Percentiles rank a stretch among this genome's conserved stretches.
These are phyloP conservation scores for Gerris lacustris DNA, from an alignment of 2,888 invertebrate species.

Conservation along the genomic window DNA sequence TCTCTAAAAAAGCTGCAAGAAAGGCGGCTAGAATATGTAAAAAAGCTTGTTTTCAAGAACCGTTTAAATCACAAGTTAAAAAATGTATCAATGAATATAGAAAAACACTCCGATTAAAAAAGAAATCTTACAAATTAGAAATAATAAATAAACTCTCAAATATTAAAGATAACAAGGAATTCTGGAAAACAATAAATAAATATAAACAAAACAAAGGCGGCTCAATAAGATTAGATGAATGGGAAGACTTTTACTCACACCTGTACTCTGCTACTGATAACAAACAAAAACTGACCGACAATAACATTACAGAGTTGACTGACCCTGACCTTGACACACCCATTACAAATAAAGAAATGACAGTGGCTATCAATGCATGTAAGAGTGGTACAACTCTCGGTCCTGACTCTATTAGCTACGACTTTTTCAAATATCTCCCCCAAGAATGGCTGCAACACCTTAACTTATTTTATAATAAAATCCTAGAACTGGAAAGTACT, in stretches of 20 bases:
- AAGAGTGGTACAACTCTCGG: neutral
- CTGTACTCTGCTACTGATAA: neutral
- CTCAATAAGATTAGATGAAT: neutral
- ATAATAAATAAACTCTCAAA: no score
- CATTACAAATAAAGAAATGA: neutral
- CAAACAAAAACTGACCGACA: neutral
- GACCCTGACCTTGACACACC: neutral
- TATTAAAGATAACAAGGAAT: no score
- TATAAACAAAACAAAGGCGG: no score
- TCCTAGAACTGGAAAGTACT: neutral
- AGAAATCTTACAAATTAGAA: no score
- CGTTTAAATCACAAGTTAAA: no score
- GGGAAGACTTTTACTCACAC: neutral
- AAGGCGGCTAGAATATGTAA: no score
- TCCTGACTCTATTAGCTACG: constrained; percentile 1
- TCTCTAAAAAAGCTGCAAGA: no score
- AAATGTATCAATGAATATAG: no score
- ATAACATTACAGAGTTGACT: neutral
- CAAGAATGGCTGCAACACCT: neutral
- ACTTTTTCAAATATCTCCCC: neutral
- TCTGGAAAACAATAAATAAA: no score
- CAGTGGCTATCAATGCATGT: neutral
- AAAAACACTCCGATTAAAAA: no score
- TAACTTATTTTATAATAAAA: constrained; percentile 1
- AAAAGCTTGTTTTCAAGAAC: no score